Percentiles rank a stretch among this genome's conserved stretches.
Conservation (phyloP, 1,140 invertebrate genomes). For the Branchinecta lynchi region DNA sequence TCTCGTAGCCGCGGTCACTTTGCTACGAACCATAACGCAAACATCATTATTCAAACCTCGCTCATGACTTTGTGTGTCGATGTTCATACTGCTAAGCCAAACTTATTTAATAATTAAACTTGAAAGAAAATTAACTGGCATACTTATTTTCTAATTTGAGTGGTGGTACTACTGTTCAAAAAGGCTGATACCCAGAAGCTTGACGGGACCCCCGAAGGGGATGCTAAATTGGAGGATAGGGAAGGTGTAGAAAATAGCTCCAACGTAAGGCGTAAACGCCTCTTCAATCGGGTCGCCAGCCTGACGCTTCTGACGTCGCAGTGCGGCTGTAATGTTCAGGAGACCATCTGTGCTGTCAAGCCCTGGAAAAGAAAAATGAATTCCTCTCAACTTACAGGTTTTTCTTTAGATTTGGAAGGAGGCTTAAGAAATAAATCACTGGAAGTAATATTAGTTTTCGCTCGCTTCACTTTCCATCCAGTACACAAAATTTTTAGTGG, state of each 20-base stretch:
- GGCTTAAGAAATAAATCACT: not conserved
- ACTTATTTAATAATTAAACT: too few relatives aligned
- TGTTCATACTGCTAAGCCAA: too few relatives aligned
- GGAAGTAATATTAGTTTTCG: not conserved
- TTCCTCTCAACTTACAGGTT: not conserved
- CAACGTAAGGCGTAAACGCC: conserved; percentile 16
- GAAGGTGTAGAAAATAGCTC: conserved; percentile 19
- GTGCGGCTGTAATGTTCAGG: not conserved
- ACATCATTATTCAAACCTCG: too few relatives aligned
- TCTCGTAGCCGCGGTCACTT: too few relatives aligned
- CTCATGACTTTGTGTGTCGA: too few relatives aligned
- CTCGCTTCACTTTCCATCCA: not conserved
- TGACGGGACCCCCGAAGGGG: conserved; percentile 20
- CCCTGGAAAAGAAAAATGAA: not conserved
- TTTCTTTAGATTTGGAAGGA: not conserved
- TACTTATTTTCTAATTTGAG: too few relatives aligned
- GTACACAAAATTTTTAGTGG: not conserved
- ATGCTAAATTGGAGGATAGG: conserved; percentile 20
- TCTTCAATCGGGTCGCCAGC: conserved; percentile 13
- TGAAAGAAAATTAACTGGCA: too few relatives aligned
- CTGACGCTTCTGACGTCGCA: not conserved
- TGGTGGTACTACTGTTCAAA: not conserved
- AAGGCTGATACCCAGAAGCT: conserved; percentile 16
- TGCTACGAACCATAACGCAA: too few relatives aligned
- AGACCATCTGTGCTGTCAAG: not conserved